Conservation (phyloP, 2,113 vertebrate genomes). For the Mormyrus iriodes region DNA sequence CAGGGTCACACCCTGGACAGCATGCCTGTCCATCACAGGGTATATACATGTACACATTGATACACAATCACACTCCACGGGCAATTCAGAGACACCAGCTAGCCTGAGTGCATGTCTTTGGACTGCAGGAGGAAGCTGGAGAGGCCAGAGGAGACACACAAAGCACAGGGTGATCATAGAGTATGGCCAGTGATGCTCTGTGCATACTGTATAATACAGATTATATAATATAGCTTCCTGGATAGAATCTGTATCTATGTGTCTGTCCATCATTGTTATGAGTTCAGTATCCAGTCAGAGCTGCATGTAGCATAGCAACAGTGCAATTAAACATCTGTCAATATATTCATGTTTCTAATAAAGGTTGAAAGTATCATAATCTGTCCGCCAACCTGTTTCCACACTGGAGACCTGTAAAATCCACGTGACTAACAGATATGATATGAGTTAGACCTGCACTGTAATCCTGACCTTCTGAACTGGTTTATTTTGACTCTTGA, state of each 20-base stretch:
- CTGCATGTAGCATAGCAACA: background rate
- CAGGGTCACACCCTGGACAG: background rate
- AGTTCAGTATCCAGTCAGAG: background rate
- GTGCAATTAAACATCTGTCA: background rate
- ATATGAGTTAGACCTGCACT: background rate
- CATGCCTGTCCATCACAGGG: background rate
- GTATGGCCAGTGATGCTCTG: background rate
- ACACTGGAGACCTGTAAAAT: background rate
- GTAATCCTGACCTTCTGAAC: background rate
- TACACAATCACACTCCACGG: background rate
- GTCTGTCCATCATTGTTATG: background rate
- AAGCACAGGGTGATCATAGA: background rate
- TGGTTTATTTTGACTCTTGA: background rate
- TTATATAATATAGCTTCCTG: background rate
- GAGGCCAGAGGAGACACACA: background rate
- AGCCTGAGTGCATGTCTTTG: background rate
- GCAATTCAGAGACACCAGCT: background rate
- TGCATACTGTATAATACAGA: background rate
- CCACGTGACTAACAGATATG: background rate
- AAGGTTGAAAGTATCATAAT: background rate
- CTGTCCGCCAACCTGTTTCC: background rate
- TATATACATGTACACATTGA: background rate
- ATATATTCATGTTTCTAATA: background rate
- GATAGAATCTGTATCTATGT: background rate
- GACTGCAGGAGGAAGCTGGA: background rate